Evolutionary conservation across 2,888 invertebrate genomes (phyloP).

Genomic region (Hyles lineata): DNA sequence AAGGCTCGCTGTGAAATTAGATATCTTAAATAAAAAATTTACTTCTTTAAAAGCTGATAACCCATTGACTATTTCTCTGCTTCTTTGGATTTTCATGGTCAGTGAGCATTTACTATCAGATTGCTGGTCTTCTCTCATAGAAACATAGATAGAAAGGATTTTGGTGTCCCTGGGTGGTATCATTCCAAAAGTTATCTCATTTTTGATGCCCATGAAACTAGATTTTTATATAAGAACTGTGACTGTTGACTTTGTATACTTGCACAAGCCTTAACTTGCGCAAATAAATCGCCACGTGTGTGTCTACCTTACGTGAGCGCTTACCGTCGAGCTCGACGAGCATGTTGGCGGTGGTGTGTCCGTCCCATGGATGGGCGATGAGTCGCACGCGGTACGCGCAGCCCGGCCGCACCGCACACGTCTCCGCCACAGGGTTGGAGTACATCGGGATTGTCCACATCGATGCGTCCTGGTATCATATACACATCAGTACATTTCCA

Average conservation of each 20-base stretch:
- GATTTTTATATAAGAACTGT: too few species aligned
- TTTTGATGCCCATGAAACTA: too few species aligned
- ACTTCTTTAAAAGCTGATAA: neutral
- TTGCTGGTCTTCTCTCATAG: neutral
- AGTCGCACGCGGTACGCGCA: slow-evolving; percentile 69
- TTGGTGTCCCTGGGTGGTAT: too few species aligned
- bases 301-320: slow-evolving; percentile 30
- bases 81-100: neutral
- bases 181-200: too few species aligned
- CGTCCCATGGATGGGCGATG: slow-evolving; percentile 75
- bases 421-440: slow-evolving; percentile 59
- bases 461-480: slow-evolving; percentile 51
- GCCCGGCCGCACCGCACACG: slow-evolving; percentile 71
- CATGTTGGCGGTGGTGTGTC: slow-evolving; percentile 62
- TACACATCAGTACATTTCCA: neutral
- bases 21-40: too few species aligned
- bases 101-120: neutral
- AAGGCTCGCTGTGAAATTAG: too few species aligned
- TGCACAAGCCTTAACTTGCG: too few species aligned
- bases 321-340: slow-evolving; percentile 66
- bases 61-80: neutral
- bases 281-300: neutral
- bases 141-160: too few species aligned
- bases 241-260: too few species aligned
- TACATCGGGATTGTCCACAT: slow-evolving; percentile 68